These are phyloP conservation scores for Rhagoletis zephyria DNA, from an alignment of 1,140 invertebrate genomes.

Conservation along the genomic window DNA sequence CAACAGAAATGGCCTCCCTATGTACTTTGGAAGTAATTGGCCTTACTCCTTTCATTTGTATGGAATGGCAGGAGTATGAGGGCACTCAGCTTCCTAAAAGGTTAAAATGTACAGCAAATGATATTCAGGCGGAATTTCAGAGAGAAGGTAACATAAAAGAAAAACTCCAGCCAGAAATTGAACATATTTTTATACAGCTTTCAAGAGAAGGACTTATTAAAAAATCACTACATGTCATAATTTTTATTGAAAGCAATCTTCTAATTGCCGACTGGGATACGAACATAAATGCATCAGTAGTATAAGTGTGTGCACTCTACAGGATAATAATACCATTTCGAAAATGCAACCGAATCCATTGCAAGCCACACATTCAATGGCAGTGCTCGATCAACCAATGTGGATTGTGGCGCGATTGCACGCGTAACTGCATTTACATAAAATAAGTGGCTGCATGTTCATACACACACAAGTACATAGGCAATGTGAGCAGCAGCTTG, in stretches of 20 bases:
- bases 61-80: too few species aligned
- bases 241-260: too few species aligned
- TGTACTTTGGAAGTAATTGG: too few species aligned
- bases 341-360: not conserved
- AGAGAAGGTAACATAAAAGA: constrained; percentile 50
- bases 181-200: too few species aligned
- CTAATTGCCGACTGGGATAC: too few species aligned
- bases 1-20: too few species aligned
- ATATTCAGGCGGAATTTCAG: too few species aligned
- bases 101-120: too few species aligned
- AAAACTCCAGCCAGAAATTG: constrained; percentile 60
- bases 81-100: too few species aligned
- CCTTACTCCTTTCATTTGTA: too few species aligned
- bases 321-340: not conserved
- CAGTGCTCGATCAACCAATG: constrained; percentile 27
- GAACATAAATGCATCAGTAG: not conserved
- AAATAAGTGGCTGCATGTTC: not conserved
- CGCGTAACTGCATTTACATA: constrained; percentile 13
- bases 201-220: too few species aligned
- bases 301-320: not conserved
- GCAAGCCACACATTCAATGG: constrained; percentile 30
- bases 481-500: not conserved
- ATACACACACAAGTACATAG: not conserved
- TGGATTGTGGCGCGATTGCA: constrained; percentile 32
- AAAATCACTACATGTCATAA: too few species aligned